A percentile compares a stretch with the other conserved stretches of the same genome.
These are phyloP conservation scores for Adrianichthys oophorus DNA, from an alignment of 2,797 vertebrate genomes.

Conservation along the genomic window DNA sequence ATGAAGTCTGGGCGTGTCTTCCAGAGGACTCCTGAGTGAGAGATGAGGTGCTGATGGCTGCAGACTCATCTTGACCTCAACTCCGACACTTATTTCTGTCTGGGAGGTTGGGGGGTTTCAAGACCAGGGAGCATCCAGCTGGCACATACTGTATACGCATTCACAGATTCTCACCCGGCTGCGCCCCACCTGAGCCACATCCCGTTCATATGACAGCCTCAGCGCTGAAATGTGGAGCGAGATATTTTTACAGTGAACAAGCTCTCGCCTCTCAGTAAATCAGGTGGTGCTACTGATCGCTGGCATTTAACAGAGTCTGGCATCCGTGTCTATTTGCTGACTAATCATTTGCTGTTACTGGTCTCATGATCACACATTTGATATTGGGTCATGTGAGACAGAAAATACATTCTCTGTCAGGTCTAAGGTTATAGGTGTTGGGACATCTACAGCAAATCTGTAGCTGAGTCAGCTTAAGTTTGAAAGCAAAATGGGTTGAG, in stretches of 20 bases:
- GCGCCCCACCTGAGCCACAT: constrained; percentile 39
- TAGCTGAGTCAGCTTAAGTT: background rate
- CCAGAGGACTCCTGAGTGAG: constrained; percentile 16
- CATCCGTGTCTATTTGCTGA: constrained; percentile 20
- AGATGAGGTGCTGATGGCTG: constrained; percentile 40
- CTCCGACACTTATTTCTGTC: constrained; percentile 44
- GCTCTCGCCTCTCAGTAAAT: constrained; percentile 57
- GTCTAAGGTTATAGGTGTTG: background rate
- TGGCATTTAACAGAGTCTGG: constrained; percentile 27
- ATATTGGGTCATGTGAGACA: background rate
- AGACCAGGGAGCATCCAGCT: constrained; percentile 28
- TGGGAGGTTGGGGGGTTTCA: constrained; percentile 25
- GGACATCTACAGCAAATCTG: background rate
- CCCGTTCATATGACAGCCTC: constrained; percentile 41
- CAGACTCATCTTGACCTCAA: constrained; percentile 39
- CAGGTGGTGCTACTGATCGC: constrained; percentile 36
- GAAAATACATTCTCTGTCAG: background rate
- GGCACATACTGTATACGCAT: constrained; percentile 20
- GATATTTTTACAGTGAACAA: constrained; percentile 69
- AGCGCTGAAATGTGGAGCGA: constrained; percentile 38
- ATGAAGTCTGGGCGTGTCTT: constrained; percentile 34
- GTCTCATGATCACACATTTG: constrained; percentile 36
- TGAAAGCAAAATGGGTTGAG: no score
- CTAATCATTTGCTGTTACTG: constrained; percentile 13
- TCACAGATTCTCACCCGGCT: constrained; percentile 30